Conservation (phyloP, 2,888 invertebrate genomes). For the Scaptomyza parva region DNA sequence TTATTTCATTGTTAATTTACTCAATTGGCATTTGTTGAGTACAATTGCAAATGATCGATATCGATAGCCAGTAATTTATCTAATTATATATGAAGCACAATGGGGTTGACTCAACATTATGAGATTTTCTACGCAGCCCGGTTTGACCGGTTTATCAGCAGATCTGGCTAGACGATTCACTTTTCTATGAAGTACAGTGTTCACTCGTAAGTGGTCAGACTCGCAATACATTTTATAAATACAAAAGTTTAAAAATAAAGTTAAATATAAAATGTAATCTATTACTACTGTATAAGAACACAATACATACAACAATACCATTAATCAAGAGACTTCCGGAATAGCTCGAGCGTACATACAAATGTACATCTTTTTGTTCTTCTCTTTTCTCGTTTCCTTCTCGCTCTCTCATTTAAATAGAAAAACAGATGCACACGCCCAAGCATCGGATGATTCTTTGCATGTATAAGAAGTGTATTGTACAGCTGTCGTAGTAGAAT, state of each 20-base stretch:
- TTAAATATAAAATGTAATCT: not conserved
- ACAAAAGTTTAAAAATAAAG: not conserved
- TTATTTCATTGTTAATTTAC: slow-evolving; percentile 7
- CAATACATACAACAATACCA: slow-evolving; percentile 11
- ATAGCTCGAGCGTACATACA: slow-evolving; percentile 22
- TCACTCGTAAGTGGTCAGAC: not conserved
- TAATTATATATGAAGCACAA: slow-evolving; percentile 22
- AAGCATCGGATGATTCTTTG: slow-evolving; percentile 66
- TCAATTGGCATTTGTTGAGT: slow-evolving; percentile 19
- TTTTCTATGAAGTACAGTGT: slow-evolving; percentile 6
- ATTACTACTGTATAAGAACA: not conserved
- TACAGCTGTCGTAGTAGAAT: slow-evolving; percentile 16
- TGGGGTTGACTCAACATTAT: slow-evolving; percentile 19
- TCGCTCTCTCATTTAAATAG: not conserved
- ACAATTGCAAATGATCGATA: slow-evolving; percentile 3
- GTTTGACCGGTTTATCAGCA: slow-evolving; percentile 40
- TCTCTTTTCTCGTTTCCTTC: slow-evolving; percentile 2
- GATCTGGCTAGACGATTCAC: slow-evolving; percentile 27
- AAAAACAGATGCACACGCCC: slow-evolving; percentile 56
- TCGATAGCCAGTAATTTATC: slow-evolving; percentile 17
- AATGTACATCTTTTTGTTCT: slow-evolving; percentile 24
- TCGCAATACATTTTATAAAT: not conserved
- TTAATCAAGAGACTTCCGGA: slow-evolving; percentile 56
- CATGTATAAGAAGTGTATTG: slow-evolving; percentile 36
- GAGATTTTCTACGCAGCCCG: slow-evolving; percentile 12